phyloP scores from a whole-genome alignment of 2,888 invertebrate species.

The Neoscelio sp. region DNA sequence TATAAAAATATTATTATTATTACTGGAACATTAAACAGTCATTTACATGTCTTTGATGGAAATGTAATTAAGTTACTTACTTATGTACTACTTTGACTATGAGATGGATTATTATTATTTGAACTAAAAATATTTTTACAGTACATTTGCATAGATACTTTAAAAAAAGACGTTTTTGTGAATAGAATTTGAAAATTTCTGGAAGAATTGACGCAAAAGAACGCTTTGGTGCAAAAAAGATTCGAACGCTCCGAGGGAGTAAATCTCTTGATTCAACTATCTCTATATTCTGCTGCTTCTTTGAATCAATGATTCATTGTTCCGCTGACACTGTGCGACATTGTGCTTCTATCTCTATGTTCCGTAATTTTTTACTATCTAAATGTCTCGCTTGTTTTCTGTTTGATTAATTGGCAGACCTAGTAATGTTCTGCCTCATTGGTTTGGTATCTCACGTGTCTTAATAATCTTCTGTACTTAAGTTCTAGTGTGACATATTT shows the following conservation, averaged over 20 bases:
- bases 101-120: too few species aligned
- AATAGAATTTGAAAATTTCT: constrained; percentile 11
- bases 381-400: constrained; percentile 50
- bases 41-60: too few species aligned
- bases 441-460: constrained; percentile 19
- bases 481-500: constrained; percentile 8
- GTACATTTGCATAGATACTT: constrained; percentile 13
- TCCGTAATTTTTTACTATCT: constrained; percentile 48
- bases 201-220: constrained; percentile 42
- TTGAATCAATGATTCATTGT: constrained; percentile 60
- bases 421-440: constrained; percentile 45
- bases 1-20: too few species aligned
- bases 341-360: constrained; percentile 26
- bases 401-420: constrained; percentile 49
- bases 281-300: constrained; percentile 38
- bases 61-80: too few species aligned
- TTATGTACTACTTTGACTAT: too few species aligned
- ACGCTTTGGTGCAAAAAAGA: constrained; percentile 46
- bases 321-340: constrained; percentile 52
- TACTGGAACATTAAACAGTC: too few species aligned
- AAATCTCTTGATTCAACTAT: constrained; percentile 61
- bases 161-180: constrained; percentile 14
- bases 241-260: constrained; percentile 45
- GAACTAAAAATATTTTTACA: too few species aligned
- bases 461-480: constrained; percentile 28